phyloP scores from a whole-genome alignment of 2,797 vertebrate species.

The Florisuga fusca region DNA sequence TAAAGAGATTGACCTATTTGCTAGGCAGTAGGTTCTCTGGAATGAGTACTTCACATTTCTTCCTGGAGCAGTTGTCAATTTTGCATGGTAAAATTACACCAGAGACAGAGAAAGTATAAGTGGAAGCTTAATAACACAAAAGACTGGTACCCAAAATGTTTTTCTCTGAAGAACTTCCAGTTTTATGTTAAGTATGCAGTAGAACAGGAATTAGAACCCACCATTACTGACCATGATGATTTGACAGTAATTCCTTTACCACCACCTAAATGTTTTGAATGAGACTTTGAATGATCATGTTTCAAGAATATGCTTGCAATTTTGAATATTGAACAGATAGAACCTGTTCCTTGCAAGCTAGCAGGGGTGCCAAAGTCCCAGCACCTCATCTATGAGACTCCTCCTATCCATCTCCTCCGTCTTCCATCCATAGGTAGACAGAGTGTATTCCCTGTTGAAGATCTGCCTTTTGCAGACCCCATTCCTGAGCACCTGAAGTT shows the following conservation, averaged over 20 bases:
- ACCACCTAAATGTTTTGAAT: neutral
- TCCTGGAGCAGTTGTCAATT: neutral
- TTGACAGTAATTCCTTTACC: neutral
- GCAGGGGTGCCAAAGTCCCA: neutral
- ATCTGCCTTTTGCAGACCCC: neutral
- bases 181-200: neutral
- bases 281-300: neutral
- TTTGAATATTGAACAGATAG: neutral
- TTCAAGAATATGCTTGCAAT: neutral
- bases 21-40: neutral
- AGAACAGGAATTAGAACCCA: neutral
- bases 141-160: neutral
- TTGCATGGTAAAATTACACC: neutral
- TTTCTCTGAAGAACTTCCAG: neutral
- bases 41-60: neutral
- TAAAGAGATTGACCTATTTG: neutral
- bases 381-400: neutral
- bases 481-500: neutral
- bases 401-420: neutral
- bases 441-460: neutral
- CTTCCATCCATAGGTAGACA: neutral
- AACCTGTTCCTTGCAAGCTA: fast-evolving
- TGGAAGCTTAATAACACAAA: neutral
- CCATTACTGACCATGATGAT: neutral
- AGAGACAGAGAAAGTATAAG: neutral